Evolutionary conservation across 2,888 invertebrate genomes (phyloP), one percentile per base, ranked within the genome.

Genomic region (Julus scandinavius): DNA sequence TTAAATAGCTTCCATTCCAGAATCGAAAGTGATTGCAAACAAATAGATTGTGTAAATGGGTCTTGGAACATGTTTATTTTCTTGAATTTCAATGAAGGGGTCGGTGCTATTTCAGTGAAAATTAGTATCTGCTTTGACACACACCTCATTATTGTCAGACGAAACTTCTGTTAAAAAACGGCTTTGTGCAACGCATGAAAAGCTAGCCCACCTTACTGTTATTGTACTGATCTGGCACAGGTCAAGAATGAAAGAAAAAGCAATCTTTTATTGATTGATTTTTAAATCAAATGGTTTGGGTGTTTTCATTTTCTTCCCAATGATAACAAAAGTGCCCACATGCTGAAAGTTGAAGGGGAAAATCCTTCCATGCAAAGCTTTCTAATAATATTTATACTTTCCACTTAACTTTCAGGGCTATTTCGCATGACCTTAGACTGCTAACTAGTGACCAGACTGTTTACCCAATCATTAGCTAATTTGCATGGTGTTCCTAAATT

Each of bases 181-280:
- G 0, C 29, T 29, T 29, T 29, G 29, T 29, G 29, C 29, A 29
- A 80, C 20, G 80, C 7, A 38, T 38, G 13, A 13, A 80, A 80
- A 80, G 11, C 38, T 2, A 29, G 29, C 80, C 80, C 38, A 38
- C 80, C 80, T 80, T 80, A 38, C 29, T 29, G 38, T 29, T 38
- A 38, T 80, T 40, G 38, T 13, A 15, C 7, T 38, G 3, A 80
- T 80, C 38, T 80, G 80, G 80, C 80, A 80, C 80, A 38, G 80
- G 80, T 40, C 80, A 80, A 29, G 29, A 80, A 38, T 38, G 29
- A 38, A 72, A 11, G 72, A 72, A 80, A 80, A 80, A 29, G 9
- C 29, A 80, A n/a, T 38, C 38, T 80, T 80, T 80, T 38, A 80
- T 80, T 80, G 80, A 80, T 80, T 80, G 80, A 80, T 80, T 80